Evolutionary conservation across 1,140 invertebrate genomes (phyloP), one percentile per base, ranked within the genome.

Genomic region (Probaryconus sp.): DNA sequence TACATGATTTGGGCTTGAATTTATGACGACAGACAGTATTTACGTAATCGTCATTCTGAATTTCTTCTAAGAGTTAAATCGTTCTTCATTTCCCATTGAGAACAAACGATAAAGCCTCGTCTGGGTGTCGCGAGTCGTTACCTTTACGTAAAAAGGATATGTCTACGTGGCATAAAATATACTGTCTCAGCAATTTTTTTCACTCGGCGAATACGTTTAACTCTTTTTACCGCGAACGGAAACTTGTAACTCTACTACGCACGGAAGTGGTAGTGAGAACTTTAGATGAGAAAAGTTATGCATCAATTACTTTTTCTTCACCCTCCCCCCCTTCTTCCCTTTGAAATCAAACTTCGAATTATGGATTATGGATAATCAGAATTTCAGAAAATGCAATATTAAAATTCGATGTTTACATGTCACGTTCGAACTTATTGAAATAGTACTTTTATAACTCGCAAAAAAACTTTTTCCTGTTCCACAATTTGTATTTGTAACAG

Each of bases 131-230:
- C 43, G 43, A 50, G 50, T 40, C 56, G 43, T 48, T 61, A 61
- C 50, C 56, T 48, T 40, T 20, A 24, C 26, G 47, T 47, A 35
- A 53, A 64, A 53, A 37, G 60, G 60, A 64, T 64, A 45, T 53
- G 61, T 31, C 61, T 38, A 64, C 47, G 38, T 20, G 13, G 48
- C 61, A 17, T 14, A 20, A 43, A 63, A 51, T 51, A 20, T 10
- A 26, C 61, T 35, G 40, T 47, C 61, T 31, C 40, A 16, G 61
- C 48, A 31, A 65, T 65, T 65, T 65, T n/a, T 65, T 45, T 16
- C 43, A 21, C 56, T n/a, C 35, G 35, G 35, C 18, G 24, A 50
- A 61, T 31, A n/a, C 43, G 16, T 31, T 28, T 20, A 43, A 38
- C 48, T 55, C 38, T 21, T 65, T 38, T 65, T 53, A 47, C 48